A percentile compares a stretch with the other conserved stretches of the same genome.
These are phyloP conservation scores for Bedellia somnulentella DNA, from an alignment of 2,888 invertebrate species.

Conservation along the genomic window DNA sequence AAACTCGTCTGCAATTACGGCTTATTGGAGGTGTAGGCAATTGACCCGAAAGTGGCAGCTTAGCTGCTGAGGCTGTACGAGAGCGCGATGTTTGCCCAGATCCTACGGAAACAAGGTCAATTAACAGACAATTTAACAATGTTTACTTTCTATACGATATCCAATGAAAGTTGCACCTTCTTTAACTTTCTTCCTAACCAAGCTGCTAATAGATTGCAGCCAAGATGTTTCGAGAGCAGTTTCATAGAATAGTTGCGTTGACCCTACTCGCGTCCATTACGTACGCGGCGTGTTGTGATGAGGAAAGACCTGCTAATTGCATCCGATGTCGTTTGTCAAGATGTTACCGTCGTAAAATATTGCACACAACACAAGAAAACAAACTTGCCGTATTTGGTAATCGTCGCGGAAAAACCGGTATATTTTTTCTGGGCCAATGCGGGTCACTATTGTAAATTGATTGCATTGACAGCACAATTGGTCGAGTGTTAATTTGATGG, in stretches of 20 bases:
- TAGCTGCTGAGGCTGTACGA: constrained; percentile 25
- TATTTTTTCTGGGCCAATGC: too few species aligned
- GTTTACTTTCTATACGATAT: constrained; percentile 41
- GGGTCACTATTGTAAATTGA: too few species aligned
- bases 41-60: constrained; percentile 42
- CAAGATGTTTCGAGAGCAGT: too few species aligned
- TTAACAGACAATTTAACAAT: constrained; percentile 31
- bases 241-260: too few species aligned
- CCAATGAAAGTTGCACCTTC: constrained; percentile 14
- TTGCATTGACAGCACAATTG: too few species aligned
- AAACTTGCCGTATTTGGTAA: constrained; percentile 3
- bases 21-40: constrained; percentile 35
- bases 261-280: too few species aligned
- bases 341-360: constrained; percentile 30
- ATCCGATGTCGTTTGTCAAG: constrained; percentile 23
- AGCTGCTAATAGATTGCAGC: too few species aligned
- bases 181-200: constrained; percentile 12
- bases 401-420: background rate
- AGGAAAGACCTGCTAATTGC: constrained; percentile 48
- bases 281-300: too few species aligned
- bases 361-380: constrained; percentile 14
- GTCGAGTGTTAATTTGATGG: too few species aligned
- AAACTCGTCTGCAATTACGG: constrained; percentile 28
- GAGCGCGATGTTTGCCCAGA: constrained; percentile 22
- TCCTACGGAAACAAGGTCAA: constrained; percentile 29